A percentile compares a stretch with the other conserved stretches of the same genome.
phyloP scores from a whole-genome alignment of 2,888 invertebrate species.

The Orthonevra nobilis region DNA sequence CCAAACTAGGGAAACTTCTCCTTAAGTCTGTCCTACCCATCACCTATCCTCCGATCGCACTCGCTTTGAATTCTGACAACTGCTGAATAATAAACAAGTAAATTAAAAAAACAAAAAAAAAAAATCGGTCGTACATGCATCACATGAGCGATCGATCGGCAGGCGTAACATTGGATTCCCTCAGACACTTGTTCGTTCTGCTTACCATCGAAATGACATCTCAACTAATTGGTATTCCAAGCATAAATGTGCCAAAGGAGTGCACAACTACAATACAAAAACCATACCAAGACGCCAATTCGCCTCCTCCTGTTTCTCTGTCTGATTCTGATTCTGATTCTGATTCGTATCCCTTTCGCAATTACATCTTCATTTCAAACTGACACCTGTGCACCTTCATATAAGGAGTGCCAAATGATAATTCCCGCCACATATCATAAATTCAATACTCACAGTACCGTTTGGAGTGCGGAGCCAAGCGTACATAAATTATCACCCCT shows the following conservation, averaged over 20 bases:
- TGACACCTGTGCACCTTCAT: constrained; percentile 33
- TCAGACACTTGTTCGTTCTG: constrained; percentile 46
- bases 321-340: too few relatives aligned
- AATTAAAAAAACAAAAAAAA: constrained; percentile 63
- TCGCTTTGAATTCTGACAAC: constrained; percentile 60
- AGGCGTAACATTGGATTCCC: constrained; percentile 24
- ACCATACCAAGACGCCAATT: constrained; percentile 17
- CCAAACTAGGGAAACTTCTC: constrained; percentile 42
- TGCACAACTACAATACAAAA: too few relatives aligned
- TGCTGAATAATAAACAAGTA: constrained; percentile 66
- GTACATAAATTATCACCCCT: too few relatives aligned
- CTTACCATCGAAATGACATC: constrained; percentile 48
- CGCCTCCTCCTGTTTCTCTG: constrained; percentile 20
- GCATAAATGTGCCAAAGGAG: constrained; percentile 52
- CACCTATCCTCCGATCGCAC: constrained; percentile 1
- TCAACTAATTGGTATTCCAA: constrained; percentile 68
- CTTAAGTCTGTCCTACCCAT: constrained; percentile 14
- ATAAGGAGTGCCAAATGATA: constrained; percentile 41
- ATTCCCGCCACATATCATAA: constrained; percentile 34
- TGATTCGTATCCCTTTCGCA: constrained; percentile 42
- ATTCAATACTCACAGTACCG: constrained; percentile 49
- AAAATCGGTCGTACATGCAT: constrained; percentile 57
- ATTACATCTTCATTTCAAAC: constrained; percentile 67
- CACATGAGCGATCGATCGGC: constrained; percentile 52
- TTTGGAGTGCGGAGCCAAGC: neutral